A percentile compares a stretch with the other conserved stretches of the same genome.
These are phyloP conservation scores for Scelioninae gen. 1 DNA, from an alignment of 2,888 invertebrate genomes.

Conservation along the genomic window DNA sequence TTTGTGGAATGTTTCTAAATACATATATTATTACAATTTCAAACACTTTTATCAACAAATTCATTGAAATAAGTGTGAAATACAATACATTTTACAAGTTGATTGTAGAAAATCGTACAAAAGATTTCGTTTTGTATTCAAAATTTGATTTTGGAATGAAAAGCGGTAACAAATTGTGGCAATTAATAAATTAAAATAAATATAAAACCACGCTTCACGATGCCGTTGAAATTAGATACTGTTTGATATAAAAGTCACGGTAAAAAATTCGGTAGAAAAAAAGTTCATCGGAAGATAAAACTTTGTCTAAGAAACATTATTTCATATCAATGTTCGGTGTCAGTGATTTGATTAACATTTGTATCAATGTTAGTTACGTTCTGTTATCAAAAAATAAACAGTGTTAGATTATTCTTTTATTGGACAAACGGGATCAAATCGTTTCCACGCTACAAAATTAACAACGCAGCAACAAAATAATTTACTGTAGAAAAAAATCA, in stretches of 20 bases:
- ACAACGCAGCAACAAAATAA: conserved; percentile 38
- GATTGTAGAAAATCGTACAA: conserved; percentile 12
- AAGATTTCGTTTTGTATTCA: not conserved
- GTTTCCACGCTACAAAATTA: not conserved
- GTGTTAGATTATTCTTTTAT: not conserved
- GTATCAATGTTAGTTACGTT: not conserved
- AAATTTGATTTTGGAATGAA: not conserved
- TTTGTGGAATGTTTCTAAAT: conserved; percentile 11
- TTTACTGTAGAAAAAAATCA: conserved; percentile 38
- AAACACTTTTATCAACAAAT: too few species aligned
- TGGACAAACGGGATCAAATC: not conserved
- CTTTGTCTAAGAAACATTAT: not conserved
- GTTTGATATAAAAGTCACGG: not conserved
- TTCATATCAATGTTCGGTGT: not conserved
- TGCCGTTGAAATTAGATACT: not conserved
- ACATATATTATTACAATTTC: too few species aligned
- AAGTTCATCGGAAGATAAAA: conserved; percentile 2
- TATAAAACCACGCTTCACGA: conserved; percentile 31
- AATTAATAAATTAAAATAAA: conserved; percentile 19
- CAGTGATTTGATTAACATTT: conserved; percentile 2
- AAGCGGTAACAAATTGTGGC: conserved; percentile 1
- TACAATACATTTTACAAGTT: too few species aligned
- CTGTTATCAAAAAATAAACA: not conserved
- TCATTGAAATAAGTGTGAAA: too few species aligned
- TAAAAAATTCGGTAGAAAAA: not conserved